These are phyloP conservation scores for Apodemia duryi DNA, from an alignment of 2,888 invertebrate genomes.

Conservation along the genomic window DNA sequence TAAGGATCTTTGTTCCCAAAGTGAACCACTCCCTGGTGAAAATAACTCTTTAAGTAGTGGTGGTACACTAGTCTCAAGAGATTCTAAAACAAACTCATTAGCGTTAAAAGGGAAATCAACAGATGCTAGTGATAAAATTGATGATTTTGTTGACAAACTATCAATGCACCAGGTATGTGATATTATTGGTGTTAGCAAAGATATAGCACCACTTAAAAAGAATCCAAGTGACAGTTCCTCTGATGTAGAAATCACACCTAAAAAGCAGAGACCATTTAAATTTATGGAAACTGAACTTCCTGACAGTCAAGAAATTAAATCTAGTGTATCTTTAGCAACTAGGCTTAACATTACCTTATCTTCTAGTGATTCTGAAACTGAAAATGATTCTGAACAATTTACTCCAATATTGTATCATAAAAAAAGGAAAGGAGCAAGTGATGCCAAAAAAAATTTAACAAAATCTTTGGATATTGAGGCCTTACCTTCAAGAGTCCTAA, in stretches of 20 bases:
- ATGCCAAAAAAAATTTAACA: slow-evolving; percentile 49
- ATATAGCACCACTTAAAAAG: slow-evolving; percentile 36
- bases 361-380: slow-evolving; percentile 57
- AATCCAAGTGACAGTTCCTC: slow-evolving; percentile 47
- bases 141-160: slow-evolving; percentile 39
- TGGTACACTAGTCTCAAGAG: neutral
- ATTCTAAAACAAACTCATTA: slow-evolving; percentile 2
- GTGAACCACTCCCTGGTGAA: slow-evolving; percentile 27
- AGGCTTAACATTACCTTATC: slow-evolving; percentile 36
- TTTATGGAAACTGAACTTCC: slow-evolving; percentile 56
- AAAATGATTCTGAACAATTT: slow-evolving; percentile 42
- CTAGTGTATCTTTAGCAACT: slow-evolving; percentile 37
- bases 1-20: slow-evolving; percentile 58
- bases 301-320: slow-evolving; percentile 64
- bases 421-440: slow-evolving; percentile 36
- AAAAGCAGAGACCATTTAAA: slow-evolving; percentile 45
- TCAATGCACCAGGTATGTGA: slow-evolving; percentile 41
- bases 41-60: neutral
- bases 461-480: slow-evolving; percentile 48
- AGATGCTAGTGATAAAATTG: slow-evolving; percentile 27
- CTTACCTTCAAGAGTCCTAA: slow-evolving; percentile 55
- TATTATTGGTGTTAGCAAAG: slow-evolving; percentile 38
- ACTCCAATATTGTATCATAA: slow-evolving; percentile 48
- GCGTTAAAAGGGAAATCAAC: slow-evolving; percentile 8
- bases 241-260: slow-evolving; percentile 52